Conservation (phyloP, 2,113 vertebrate species). For the Microtus richardsoni region DNA sequence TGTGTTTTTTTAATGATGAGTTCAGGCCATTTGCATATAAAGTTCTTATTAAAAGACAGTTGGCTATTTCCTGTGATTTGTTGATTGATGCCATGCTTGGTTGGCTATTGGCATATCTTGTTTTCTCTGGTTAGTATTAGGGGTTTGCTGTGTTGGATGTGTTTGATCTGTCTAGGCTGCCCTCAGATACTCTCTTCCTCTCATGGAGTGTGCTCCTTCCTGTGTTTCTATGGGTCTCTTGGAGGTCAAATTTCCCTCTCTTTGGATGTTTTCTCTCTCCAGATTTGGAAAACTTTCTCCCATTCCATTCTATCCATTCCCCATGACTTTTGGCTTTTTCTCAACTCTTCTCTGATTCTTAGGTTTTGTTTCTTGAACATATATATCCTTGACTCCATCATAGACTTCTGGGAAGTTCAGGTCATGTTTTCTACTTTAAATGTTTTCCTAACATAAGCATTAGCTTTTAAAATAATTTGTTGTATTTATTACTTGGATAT, state of each 20-base stretch:
- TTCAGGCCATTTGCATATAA: background rate
- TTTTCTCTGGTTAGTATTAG: background rate
- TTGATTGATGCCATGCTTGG: background rate
- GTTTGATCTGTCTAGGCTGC: background rate
- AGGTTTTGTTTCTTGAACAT: background rate
- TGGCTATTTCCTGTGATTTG: background rate
- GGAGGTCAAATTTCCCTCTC: background rate
- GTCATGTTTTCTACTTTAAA: too few species aligned
- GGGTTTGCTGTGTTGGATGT: background rate
- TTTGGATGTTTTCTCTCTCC: background rate
- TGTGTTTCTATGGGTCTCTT: background rate
- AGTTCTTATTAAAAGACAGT: background rate
- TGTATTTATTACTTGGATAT: background rate
- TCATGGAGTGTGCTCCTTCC: background rate
- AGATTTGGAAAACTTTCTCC: background rate
- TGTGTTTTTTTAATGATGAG: background rate
- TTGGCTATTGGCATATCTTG: background rate
- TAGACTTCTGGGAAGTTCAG: background rate
- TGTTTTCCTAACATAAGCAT: background rate
- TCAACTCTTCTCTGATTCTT: background rate
- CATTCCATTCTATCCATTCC: background rate
- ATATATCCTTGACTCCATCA: background rate
- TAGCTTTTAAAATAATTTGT: background rate
- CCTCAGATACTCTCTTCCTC: background rate
- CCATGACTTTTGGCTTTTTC: background rate